Evolutionary conservation across 2,888 invertebrate genomes (phyloP).

Genomic region (Drosophila melanosoma): DNA sequence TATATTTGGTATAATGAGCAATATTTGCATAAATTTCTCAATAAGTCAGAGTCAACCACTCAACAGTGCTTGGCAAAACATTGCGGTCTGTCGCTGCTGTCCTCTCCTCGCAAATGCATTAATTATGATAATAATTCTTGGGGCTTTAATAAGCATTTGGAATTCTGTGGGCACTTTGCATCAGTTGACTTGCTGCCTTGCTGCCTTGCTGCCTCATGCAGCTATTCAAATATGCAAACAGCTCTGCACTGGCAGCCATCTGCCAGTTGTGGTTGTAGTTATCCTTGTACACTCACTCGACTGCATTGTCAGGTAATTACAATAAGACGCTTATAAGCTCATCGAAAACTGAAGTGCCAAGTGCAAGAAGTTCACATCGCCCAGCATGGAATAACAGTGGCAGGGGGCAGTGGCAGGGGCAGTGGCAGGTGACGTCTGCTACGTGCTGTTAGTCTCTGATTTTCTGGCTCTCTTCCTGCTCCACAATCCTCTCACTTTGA

Average conservation of each 20-base stretch:
- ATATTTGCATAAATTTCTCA: conserved; percentile 65
- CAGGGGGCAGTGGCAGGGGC: neutral
- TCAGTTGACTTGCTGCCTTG: conserved; percentile 29
- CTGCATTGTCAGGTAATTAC: conserved; percentile 77
- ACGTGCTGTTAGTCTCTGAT: neutral
- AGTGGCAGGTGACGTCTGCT: neutral
- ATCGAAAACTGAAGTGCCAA: conserved; percentile 67
- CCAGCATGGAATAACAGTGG: neutral
- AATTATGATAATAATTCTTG: conserved; percentile 78
- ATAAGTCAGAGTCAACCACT: conserved; percentile 47
- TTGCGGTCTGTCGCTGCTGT: conserved; percentile 34
- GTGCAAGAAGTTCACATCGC: conserved; percentile 41
- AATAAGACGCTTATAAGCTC: conserved; percentile 77
- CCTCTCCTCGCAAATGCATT: conserved; percentile 53
- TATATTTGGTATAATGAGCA: conserved; percentile 51
- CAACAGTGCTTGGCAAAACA: conserved; percentile 28
- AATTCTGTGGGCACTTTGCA: conserved; percentile 52
- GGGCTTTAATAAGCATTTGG: conserved; percentile 70
- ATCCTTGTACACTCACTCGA: conserved; percentile 51
- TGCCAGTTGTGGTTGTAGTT: conserved; percentile 11
- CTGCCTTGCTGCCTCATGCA: conserved; percentile 10
- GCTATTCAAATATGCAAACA: conserved; percentile 66
- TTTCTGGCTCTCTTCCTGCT: neutral
- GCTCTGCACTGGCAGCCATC: conserved; percentile 50
- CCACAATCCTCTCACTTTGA: neutral